Evolutionary conservation across 2,797 vertebrate genomes (phyloP).

Genomic region (Coranthus polyacanthus): DNA sequence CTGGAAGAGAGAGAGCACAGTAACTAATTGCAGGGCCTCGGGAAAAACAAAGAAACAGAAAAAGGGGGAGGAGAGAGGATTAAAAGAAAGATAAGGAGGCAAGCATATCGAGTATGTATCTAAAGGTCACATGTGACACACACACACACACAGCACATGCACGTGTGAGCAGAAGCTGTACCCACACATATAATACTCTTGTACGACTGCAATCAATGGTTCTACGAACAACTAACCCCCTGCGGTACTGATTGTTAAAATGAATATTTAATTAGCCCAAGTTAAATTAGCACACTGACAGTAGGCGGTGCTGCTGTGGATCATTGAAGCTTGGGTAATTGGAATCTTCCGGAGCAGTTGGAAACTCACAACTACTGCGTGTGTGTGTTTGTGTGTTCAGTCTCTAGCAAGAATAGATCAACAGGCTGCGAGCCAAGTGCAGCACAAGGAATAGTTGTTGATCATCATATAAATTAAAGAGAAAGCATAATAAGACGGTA

Average conservation of each 20-base stretch:
- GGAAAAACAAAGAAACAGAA: conserved; percentile 34
- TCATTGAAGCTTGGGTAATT: conserved; percentile 79
- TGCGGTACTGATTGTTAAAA: conserved; percentile 76
- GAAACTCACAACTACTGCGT: conserved; percentile 26
- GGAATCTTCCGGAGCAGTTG: conserved; percentile 69
- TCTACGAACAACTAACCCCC: conserved; percentile 47
- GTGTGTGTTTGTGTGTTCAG: conserved; percentile 15
- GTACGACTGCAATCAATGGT: conserved; percentile 48
- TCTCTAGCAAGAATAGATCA: conserved; percentile 47
- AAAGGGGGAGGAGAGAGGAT: conserved; percentile 2
- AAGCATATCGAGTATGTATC: conserved; percentile 40
- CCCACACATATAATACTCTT: conserved; percentile 10
- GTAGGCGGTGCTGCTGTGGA: conserved; percentile 78
- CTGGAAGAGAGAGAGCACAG: conserved; percentile 22
- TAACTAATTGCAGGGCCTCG: conserved; percentile 68
- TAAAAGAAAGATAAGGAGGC: conserved; percentile 20
- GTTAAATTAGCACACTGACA: conserved; percentile 80
- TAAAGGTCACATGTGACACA: conserved; percentile 60
- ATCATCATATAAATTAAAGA: conserved; percentile 51
- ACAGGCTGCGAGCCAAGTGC: conserved; percentile 49
- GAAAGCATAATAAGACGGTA: conserved; percentile 58
- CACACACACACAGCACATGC: not conserved
- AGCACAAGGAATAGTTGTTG: conserved; percentile 44
- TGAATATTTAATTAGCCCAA: conserved; percentile 83
- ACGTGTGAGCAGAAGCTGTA: not conserved